Percentiles rank a stretch among this genome's conserved stretches.
phyloP scores from a whole-genome alignment of 2,888 invertebrate genomes.

The Drosophila glabriapex region DNA sequence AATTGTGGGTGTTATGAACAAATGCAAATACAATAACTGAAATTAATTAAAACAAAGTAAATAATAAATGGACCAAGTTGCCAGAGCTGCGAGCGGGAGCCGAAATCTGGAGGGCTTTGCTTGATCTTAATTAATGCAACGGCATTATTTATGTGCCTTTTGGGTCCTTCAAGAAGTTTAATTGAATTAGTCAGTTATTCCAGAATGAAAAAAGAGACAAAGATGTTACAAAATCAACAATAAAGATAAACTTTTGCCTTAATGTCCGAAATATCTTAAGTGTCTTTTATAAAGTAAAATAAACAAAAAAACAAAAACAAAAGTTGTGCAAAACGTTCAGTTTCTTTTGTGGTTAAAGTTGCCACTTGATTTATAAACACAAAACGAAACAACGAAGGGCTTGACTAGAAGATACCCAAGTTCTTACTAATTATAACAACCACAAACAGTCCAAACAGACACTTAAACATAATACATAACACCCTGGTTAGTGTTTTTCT shows the following conservation, averaged over 20 bases:
- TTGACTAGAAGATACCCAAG: background rate
- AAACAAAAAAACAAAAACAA: background rate
- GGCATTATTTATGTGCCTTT: constrained; percentile 67
- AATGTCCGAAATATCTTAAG: constrained; percentile 23
- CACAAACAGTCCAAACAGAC: background rate
- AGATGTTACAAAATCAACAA: constrained; percentile 21
- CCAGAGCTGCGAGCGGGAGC: constrained; percentile 1
- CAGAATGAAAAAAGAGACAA: constrained; percentile 16
- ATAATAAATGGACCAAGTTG: constrained; percentile 53
- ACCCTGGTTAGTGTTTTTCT: background rate
- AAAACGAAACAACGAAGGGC: background rate
- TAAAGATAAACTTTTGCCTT: constrained; percentile 30
- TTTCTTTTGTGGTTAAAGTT: constrained; percentile 37
- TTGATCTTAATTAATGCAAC: constrained; percentile 69
- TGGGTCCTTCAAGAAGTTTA: constrained; percentile 46
- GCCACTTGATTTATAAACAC: constrained; percentile 53
- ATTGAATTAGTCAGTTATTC: constrained; percentile 69
- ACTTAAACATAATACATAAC: background rate
- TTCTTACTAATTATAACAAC: background rate
- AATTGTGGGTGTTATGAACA: constrained; percentile 3
- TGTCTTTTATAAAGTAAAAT: constrained; percentile 2
- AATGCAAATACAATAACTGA: constrained; percentile 74
- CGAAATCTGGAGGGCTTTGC: constrained; percentile 29
- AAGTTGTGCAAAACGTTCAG: constrained; percentile 25
- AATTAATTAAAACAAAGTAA: constrained; percentile 66